These are phyloP conservation scores for Rhabdomys pumilio DNA, from an alignment of 2,797 vertebrate species.

Conservation along the genomic window DNA sequence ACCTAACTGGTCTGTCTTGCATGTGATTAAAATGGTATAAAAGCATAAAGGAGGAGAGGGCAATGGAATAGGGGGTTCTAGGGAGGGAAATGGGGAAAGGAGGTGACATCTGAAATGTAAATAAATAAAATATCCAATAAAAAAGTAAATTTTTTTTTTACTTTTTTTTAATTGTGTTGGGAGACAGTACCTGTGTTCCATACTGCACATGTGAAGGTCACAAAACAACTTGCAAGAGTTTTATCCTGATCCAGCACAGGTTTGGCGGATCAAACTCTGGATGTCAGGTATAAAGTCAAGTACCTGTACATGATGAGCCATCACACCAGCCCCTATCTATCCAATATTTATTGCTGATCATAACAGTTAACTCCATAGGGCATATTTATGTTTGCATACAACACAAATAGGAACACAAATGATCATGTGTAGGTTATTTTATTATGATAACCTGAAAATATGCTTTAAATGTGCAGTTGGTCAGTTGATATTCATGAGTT, in stretches of 20 bases:
- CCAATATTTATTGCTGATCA: background rate
- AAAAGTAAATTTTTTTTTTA: background rate
- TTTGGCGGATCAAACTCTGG: background rate
- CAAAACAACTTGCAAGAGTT: background rate
- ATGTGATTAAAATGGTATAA: too few species aligned
- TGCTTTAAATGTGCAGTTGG: background rate
- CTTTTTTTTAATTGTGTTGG: background rate
- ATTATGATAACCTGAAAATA: background rate
- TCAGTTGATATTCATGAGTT: background rate
- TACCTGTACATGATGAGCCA: background rate
- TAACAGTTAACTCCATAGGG: background rate
- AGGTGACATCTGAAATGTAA: too few species aligned
- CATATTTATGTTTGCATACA: background rate
- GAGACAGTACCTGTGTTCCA: background rate
- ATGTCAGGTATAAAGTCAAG: background rate
- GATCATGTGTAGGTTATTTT: background rate
- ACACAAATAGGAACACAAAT: background rate
- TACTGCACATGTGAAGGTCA: background rate
- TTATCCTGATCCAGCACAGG: too few species aligned
- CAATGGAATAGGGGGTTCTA: too few species aligned
- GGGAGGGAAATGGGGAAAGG: too few species aligned
- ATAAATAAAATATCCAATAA: too few species aligned
- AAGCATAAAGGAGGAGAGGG: too few species aligned
- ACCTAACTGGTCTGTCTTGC: background rate
- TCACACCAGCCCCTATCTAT: too few species aligned